Conservation (phyloP, 2,113 vertebrate species). For the Danionella cerebrum region DNA sequence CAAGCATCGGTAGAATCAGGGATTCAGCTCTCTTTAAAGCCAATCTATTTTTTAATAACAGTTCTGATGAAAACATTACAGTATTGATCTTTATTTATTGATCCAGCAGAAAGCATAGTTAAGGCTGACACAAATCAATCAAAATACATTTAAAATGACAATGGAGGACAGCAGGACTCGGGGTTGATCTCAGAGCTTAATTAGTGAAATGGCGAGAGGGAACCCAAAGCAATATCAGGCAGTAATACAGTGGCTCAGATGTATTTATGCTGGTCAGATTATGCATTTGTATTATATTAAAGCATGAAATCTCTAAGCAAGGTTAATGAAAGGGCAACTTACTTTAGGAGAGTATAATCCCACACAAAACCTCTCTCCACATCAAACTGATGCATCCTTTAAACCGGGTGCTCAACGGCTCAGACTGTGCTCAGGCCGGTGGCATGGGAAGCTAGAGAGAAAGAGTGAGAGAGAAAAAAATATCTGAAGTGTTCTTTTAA, state of each 20-base stretch:
- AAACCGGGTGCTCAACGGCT: slow-evolving; percentile 21
- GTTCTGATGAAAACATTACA: slow-evolving; percentile 83
- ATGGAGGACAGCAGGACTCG: slow-evolving; percentile 65
- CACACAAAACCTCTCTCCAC: slow-evolving; percentile 51
- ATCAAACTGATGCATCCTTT: slow-evolving; percentile 24
- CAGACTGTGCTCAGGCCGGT: not conserved
- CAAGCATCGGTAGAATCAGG: slow-evolving; percentile 64
- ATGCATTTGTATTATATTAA: slow-evolving; percentile 69
- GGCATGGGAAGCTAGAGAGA: not conserved
- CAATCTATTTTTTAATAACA: slow-evolving; percentile 85
- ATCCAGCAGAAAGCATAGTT: slow-evolving; percentile 85
- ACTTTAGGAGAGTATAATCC: slow-evolving; percentile 62
- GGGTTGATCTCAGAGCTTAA: slow-evolving; percentile 56
- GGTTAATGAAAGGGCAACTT: slow-evolving; percentile 70
- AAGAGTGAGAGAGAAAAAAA: not conserved
- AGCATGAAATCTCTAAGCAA: slow-evolving; percentile 58
- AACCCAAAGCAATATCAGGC: slow-evolving; percentile 58
- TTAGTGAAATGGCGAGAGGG: slow-evolving; percentile 47
- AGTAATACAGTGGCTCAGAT: slow-evolving; percentile 59
- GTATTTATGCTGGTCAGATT: slow-evolving; percentile 54
- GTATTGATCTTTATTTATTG: slow-evolving; percentile 88
- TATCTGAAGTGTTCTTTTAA: slow-evolving; percentile 42
- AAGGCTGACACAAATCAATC: slow-evolving; percentile 93
- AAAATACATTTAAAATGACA: slow-evolving; percentile 89
- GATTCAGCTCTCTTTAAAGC: slow-evolving; percentile 77